Percentiles rank a stretch among this genome's conserved stretches.
These are phyloP conservation scores for Zingel zingel DNA, from an alignment of 2,113 vertebrate genomes.

Conservation along the genomic window DNA sequence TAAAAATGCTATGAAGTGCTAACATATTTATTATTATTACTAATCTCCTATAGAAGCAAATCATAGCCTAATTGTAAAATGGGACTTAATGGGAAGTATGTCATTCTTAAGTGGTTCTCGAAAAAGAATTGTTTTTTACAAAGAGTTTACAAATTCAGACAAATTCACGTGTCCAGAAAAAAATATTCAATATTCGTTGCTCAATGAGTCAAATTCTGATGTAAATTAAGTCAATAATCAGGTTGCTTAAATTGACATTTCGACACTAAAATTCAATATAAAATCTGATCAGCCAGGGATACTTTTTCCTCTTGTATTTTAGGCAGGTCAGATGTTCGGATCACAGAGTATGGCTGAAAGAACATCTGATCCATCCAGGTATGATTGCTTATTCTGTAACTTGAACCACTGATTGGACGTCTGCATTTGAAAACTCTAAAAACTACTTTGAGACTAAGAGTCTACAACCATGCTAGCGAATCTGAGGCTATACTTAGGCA, in stretches of 20 bases:
- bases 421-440: not conserved
- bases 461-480: not conserved
- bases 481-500: not conserved
- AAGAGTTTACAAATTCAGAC: not conserved
- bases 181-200: not conserved
- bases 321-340: not conserved
- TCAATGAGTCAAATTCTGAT: not conserved
- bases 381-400: not conserved
- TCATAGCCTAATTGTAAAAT: not conserved
- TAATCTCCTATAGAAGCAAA: not conserved
- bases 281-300: not conserved
- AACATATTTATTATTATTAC: slow-evolving; percentile 4
- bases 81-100: not conserved
- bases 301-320: not conserved
- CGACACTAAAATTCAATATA: not conserved
- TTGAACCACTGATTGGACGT: not conserved
- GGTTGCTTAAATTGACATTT: not conserved
- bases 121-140: not conserved
- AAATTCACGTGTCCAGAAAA: not conserved
- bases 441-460: not conserved
- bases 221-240: not conserved
- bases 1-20: not conserved
- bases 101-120: not conserved
- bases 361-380: not conserved
- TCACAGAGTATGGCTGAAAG: not conserved